Percentiles rank a stretch among this genome's conserved stretches.
These are phyloP conservation scores for Rafetus swinhoei DNA, from an alignment of 2,113 vertebrate species.

Conservation along the genomic window DNA sequence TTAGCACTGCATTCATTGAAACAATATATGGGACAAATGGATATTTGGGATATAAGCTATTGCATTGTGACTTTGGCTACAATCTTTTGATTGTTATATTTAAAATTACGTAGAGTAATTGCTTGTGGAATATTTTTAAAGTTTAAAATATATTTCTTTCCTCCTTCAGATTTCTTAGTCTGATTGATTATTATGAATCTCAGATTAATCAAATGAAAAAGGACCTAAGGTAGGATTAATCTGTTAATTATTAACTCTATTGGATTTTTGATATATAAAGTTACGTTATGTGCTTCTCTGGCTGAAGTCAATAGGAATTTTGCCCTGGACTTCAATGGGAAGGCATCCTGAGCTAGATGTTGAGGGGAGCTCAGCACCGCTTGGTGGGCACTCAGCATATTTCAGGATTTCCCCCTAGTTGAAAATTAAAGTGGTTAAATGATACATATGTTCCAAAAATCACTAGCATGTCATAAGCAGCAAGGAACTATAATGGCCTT, in stretches of 20 bases:
- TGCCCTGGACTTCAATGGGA: neutral
- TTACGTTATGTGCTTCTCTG: neutral
- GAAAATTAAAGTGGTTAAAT: neutral
- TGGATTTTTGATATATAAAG: neutral
- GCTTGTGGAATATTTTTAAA: constrained; percentile 10
- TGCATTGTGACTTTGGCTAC: neutral
- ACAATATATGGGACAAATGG: neutral
- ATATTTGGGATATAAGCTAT: neutral
- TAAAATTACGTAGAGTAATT: constrained; percentile 11
- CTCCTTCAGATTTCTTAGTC: constrained; percentile 82
- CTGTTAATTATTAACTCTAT: neutral
- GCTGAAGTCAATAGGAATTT: neutral
- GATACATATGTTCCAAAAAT: neutral
- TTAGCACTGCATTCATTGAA: neutral
- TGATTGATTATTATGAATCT: constrained; percentile 89
- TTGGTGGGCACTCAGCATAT: neutral
- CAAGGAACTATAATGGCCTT: neutral
- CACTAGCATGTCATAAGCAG: neutral
- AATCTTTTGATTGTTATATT: neutral
- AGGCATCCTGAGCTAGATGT: neutral
- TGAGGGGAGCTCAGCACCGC: neutral
- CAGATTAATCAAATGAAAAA: constrained; percentile 80
- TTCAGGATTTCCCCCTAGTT: neutral
- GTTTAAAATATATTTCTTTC: constrained; percentile 24
- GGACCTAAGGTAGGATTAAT: constrained; percentile 79